A percentile compares a stretch with the other conserved stretches of the same genome.
Conservation (phyloP, 2,797 vertebrate genomes). For the Tolypeutes matacus region DNA sequence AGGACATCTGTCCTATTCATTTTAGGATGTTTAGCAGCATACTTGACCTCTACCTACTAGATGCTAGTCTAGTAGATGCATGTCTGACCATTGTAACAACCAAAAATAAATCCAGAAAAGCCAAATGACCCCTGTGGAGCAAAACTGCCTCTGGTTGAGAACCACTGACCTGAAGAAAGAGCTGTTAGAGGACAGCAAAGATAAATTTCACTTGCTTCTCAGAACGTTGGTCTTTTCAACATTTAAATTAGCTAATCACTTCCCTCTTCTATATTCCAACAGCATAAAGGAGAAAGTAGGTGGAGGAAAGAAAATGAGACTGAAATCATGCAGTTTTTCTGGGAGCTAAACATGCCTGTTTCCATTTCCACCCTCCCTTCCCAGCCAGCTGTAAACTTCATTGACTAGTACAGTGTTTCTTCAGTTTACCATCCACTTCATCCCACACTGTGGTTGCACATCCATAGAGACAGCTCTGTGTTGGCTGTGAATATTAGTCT, state of each 20-base stretch:
- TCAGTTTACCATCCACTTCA: slow-evolving; percentile 13
- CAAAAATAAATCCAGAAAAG: background rate
- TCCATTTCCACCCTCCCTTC: background rate
- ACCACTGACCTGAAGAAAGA: background rate
- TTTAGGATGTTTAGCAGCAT: slow-evolving; percentile 6
- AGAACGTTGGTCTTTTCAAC: background rate
- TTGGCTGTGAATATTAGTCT: slow-evolving; percentile 8
- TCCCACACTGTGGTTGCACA: background rate
- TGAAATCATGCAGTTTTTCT: background rate
- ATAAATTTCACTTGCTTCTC: slow-evolving; percentile 4
- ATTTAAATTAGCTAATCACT: slow-evolving; percentile 23
- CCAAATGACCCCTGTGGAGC: background rate
- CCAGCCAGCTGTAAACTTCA: background rate
- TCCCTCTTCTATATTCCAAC: background rate
- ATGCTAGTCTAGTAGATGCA: background rate
- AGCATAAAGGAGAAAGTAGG: slow-evolving; percentile 7
- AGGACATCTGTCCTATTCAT: background rate
- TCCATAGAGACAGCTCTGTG: slow-evolving; percentile 7
- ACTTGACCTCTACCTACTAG: background rate
- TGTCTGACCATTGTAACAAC: background rate
- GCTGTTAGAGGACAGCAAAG: background rate
- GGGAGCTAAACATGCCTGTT: background rate
- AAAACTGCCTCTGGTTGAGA: background rate
- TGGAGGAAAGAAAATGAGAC: background rate
- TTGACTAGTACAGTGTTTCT: background rate